Conservation (phyloP, 2,113 vertebrate genomes). For the Grammomys dolichurus region DNA sequence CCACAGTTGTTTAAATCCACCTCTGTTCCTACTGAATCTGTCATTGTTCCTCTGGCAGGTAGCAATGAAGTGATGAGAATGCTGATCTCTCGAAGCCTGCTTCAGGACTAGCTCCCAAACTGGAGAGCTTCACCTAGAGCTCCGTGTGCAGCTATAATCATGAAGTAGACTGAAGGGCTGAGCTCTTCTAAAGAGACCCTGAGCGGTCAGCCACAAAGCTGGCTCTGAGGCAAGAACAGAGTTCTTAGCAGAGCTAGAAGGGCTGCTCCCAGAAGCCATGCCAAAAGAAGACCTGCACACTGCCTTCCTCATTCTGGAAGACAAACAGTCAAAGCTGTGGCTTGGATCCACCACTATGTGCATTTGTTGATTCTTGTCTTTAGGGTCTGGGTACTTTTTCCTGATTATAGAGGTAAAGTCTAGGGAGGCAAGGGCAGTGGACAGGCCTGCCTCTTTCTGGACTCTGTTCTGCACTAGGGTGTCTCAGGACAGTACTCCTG, state of each 20-base stretch:
- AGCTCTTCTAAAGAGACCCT: neutral
- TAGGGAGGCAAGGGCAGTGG: neutral
- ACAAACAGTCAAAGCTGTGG: neutral
- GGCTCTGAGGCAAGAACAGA: neutral
- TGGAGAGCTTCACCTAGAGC: neutral
- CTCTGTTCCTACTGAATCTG: neutral
- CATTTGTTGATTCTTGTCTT: neutral
- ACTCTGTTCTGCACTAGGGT: neutral
- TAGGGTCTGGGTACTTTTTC: neutral
- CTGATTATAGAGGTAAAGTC: neutral
- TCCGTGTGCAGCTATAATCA: rapidly evolving
- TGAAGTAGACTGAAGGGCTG: neutral
- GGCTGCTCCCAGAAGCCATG: neutral
- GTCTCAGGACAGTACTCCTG: neutral
- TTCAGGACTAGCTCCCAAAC: conserved; percentile 85
- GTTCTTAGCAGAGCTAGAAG: neutral
- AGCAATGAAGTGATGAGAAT: conserved; percentile 98
- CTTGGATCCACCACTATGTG: neutral
- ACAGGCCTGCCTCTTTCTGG: neutral
- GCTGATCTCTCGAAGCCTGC: conserved; percentile 93
- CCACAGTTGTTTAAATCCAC: neutral
- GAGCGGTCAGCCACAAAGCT: neutral
- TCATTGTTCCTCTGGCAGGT: conserved; percentile 86
- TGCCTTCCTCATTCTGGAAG: neutral
- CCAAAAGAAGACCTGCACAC: neutral